These are phyloP conservation scores for Drosophila vallismaia DNA, from an alignment of 2,888 invertebrate genomes.

Conservation along the genomic window DNA sequence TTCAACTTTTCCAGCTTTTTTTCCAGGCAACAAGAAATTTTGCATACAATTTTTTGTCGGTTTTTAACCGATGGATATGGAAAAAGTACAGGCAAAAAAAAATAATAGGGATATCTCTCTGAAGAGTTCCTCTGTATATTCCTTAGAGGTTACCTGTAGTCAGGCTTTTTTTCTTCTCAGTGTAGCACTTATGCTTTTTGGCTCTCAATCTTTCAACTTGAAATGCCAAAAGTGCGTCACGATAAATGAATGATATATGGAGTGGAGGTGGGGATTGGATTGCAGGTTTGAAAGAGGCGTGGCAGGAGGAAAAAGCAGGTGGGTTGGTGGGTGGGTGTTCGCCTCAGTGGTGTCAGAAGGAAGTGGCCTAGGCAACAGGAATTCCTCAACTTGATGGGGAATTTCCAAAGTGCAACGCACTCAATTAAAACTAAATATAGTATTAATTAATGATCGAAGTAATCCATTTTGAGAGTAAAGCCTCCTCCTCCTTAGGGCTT, in stretches of 20 bases:
- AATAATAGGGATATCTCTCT: too few species aligned
- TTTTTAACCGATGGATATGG: too few species aligned
- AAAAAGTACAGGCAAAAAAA: not conserved
- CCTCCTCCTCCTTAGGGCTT: too few species aligned
- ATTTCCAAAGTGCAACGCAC: conserved; percentile 17
- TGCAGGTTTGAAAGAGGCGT: too few species aligned
- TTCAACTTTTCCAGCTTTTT: conserved; percentile 28
- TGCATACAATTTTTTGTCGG: conserved; percentile 40
- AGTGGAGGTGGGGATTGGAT: not conserved
- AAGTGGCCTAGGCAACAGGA: conserved; percentile 27
- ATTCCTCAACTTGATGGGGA: conserved; percentile 27
- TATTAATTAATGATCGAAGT: not conserved
- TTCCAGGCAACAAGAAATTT: conserved; percentile 37
- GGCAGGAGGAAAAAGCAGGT: not conserved
- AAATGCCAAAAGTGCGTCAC: conserved; percentile 47
- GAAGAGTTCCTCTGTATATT: too few species aligned
- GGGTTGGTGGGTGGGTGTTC: not conserved
- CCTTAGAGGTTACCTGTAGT: too few species aligned
- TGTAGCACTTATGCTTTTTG: conserved; percentile 11
- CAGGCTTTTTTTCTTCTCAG: not conserved
- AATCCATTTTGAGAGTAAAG: too few species aligned
- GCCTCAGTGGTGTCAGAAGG: not conserved
- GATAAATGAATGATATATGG: conserved; percentile 17
- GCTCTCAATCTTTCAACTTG: conserved; percentile 21
- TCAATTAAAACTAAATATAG: not conserved